Percentiles rank a stretch among this genome's conserved stretches.
Conservation (phyloP, 2,797 vertebrate genomes). For the Lepus oiostolus region DNA sequence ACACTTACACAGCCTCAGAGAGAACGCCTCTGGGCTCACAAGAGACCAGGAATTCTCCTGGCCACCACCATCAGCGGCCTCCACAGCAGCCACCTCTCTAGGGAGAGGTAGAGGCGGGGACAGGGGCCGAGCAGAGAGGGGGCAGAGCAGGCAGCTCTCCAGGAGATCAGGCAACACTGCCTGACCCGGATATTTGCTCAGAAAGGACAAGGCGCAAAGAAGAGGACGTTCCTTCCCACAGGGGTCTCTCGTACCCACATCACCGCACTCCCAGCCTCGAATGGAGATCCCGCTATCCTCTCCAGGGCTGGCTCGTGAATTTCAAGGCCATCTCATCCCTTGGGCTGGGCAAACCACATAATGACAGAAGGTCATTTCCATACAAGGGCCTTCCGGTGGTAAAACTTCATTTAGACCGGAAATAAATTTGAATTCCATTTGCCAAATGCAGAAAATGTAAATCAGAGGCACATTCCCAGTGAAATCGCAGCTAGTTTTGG, state of each 20-base stretch:
- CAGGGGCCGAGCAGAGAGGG: not conserved
- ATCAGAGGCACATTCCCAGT: not conserved
- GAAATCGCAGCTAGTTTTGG: not conserved
- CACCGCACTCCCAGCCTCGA: not conserved
- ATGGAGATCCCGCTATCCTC: fast-evolving
- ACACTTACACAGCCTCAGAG: conserved; percentile 11
- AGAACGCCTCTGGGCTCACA: not conserved
- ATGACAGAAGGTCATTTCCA: conserved; percentile 28
- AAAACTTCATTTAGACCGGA: conserved; percentile 68
- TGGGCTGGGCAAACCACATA: not conserved
- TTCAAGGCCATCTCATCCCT: not conserved
- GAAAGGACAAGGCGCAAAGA: not conserved
- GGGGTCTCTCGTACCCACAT: not conserved
- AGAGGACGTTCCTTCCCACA: not conserved
- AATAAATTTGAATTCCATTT: conserved; percentile 67
- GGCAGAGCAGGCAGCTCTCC: not conserved
- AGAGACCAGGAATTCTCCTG: conserved; percentile 19
- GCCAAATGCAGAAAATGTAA: conserved; percentile 56
- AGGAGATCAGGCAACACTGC: no score
- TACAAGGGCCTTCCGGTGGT: not conserved
- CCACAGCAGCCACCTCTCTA: not conserved
- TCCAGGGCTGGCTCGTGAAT: not conserved
- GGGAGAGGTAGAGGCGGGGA: not conserved
- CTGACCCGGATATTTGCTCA: not conserved
- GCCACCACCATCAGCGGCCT: not conserved